These are phyloP conservation scores for Sycon ciliatum DNA, from an alignment of 37 sponge, comb jelly and placozoan genomes.

Conservation along the genomic window DNA sequence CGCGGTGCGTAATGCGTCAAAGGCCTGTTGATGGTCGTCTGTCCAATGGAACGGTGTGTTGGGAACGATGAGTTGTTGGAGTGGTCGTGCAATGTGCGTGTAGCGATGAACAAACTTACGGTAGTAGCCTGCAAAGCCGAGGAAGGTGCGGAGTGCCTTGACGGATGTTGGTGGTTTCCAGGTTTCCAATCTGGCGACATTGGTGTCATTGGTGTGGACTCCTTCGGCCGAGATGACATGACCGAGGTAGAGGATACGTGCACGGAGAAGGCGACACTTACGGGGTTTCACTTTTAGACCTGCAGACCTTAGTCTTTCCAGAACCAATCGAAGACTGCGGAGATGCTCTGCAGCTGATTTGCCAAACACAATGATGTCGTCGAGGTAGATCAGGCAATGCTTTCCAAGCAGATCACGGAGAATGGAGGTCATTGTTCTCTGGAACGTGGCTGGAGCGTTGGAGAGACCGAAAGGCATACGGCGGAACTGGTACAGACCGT, in stretches of 20 bases:
- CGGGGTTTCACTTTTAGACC: constrained; percentile 5
- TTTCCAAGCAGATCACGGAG: not conserved
- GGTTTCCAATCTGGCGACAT: not conserved
- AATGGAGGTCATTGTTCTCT: not conserved
- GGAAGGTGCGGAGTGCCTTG: constrained; percentile 11
- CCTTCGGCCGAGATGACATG: constrained; percentile 28
- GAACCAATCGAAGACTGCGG: not conserved
- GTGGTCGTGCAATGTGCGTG: constrained; percentile 18
- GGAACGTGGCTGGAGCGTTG: constrained; percentile 35
- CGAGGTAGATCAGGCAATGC: not conserved
- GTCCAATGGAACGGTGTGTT: constrained; percentile 23
- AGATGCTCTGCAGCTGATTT: not conserved
- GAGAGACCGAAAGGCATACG: constrained; percentile 41
- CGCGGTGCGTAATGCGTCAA: constrained; percentile 24
- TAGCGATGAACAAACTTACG: constrained; percentile 18
- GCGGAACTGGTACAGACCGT: constrained; percentile 29
- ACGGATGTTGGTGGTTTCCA: constrained; percentile 21
- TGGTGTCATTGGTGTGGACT: constrained; percentile 5
- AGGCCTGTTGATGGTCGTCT: constrained; percentile 12
- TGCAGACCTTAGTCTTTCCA: not conserved
- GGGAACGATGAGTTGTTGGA: constrained; percentile 23
- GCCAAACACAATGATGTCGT: not conserved
- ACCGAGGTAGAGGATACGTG: constrained; percentile 1
- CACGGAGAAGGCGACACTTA: not conserved
- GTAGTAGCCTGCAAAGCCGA: constrained; percentile 22